Base-by-base conservation (phyloP, 1,140 invertebrate species). In the Lineus longissimus region DNA sequence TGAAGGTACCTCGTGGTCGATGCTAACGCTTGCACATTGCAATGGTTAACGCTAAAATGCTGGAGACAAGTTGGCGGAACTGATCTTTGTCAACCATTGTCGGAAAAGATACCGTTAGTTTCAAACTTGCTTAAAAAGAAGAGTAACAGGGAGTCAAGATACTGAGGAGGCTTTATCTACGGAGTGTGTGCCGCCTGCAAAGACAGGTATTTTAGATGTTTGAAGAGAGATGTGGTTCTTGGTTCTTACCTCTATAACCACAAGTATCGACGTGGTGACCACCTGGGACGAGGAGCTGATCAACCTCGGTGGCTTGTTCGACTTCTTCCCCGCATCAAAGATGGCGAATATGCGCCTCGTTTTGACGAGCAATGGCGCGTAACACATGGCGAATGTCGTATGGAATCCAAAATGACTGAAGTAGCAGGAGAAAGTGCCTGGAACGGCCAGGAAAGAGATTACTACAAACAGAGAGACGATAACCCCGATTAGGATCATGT, bases 341-440 rank as follows among this genome's bases (percentile, higher is more conserved):
- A 97, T 96, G 19, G 94, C 83, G 1, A 91, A 88, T 65, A 96
- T 96, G 15, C 72, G 84, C 83, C 94, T 95, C 2, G 93, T 95
- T 81, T 95, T 95, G 1, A 93, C 95, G 22, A 96, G 80, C 0
- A 97, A 82, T 2, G 94, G 92, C 0, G 91, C 91, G 80, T 96
- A 96, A 13, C 95, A 91, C 0, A 95, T 88, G 0, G 92, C 91
- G 81, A 96, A 96, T 73, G 91, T 93, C 73, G 95, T 90, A 2
- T 93, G 92, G 6, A 92, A 91, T 0, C 89, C 86, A 25, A 82
- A 78, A 65, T 81, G 77, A 60, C 82, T 82, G 2, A 82, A 61
- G 30, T 78, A 76, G 67, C 85, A 86, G 19, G 82, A 68, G 33
- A 77, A 57, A 17, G 62, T 59, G 1, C 74, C 70, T 6, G 83